phyloP scores from a whole-genome alignment of 2,113 vertebrate species.

The Toxostoma redivivum region DNA sequence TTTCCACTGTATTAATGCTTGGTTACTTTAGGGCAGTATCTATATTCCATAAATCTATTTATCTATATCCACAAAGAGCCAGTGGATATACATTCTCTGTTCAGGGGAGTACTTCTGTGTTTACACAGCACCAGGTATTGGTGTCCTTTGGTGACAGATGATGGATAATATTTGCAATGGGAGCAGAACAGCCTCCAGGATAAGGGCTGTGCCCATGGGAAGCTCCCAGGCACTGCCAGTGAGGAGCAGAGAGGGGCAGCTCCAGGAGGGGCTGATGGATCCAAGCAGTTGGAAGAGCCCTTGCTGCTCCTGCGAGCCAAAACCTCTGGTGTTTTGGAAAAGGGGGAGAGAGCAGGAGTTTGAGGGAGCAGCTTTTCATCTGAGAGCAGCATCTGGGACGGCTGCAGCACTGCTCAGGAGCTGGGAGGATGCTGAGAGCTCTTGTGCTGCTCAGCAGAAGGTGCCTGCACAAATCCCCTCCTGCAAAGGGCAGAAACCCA shows the following conservation, averaged over 20 bases:
- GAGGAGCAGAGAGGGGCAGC: background rate
- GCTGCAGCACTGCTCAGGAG: rapidly evolving
- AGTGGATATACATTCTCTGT: background rate
- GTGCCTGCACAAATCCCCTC: background rate
- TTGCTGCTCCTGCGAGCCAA: background rate
- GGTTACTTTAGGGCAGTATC: background rate
- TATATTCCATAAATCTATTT: background rate
- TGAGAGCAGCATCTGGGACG: background rate
- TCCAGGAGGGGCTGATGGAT: background rate
- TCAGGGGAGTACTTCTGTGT: background rate
- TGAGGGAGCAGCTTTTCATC: background rate
- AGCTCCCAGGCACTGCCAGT: background rate
- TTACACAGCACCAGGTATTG: background rate
- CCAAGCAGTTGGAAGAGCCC: background rate
- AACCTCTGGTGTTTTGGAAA: background rate
- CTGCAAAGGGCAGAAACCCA: background rate
- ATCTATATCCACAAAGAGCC: background rate
- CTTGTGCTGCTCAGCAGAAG: background rate
- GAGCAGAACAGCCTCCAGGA: background rate
- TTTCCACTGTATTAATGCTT: background rate
- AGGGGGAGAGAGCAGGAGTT: background rate
- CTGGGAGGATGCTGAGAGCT: rapidly evolving
- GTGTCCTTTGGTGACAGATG: background rate
- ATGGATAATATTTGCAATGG: background rate
- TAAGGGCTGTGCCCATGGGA: background rate